Conservation (phyloP, 2,113 vertebrate genomes). For the Glaucidium brasilianum region DNA sequence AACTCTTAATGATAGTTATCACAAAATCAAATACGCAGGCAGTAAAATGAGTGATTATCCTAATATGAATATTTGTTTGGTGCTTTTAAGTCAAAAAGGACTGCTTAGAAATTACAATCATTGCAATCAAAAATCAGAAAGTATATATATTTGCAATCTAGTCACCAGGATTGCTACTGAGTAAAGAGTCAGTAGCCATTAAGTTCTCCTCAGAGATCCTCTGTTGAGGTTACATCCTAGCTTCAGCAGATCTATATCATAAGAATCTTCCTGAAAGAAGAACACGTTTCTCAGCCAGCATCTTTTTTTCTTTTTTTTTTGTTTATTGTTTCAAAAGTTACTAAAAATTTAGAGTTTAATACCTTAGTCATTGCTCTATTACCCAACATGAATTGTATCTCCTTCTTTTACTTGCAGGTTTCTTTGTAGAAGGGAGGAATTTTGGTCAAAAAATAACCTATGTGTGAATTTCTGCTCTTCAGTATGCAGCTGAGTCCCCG, state of each 20-base stretch:
- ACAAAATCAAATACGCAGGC: neutral
- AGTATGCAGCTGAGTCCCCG: neutral
- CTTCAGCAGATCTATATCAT: neutral
- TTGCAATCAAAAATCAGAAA: neutral
- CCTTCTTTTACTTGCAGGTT: neutral
- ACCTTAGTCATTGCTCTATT: neutral
- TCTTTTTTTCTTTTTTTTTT: too few species aligned
- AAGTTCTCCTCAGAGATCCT: neutral
- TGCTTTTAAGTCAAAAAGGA: neutral
- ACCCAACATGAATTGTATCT: neutral
- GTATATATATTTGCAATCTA: neutral
- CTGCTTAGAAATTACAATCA: neutral
- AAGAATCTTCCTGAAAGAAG: neutral
- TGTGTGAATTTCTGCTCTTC: neutral
- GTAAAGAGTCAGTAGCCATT: neutral
- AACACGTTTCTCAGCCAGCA: neutral
- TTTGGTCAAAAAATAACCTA: neutral
- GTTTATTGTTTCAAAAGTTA: neutral
- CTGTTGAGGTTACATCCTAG: neutral
- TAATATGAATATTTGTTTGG: neutral
- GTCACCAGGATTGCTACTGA: neutral
- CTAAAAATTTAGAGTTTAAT: neutral
- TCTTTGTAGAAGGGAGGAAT: neutral
- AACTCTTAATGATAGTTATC: neutral
- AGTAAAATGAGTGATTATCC: neutral